These are phyloP conservation scores for Anas platyrhynchos DNA, from an alignment of 2,113 vertebrate genomes.

Conservation along the genomic window DNA sequence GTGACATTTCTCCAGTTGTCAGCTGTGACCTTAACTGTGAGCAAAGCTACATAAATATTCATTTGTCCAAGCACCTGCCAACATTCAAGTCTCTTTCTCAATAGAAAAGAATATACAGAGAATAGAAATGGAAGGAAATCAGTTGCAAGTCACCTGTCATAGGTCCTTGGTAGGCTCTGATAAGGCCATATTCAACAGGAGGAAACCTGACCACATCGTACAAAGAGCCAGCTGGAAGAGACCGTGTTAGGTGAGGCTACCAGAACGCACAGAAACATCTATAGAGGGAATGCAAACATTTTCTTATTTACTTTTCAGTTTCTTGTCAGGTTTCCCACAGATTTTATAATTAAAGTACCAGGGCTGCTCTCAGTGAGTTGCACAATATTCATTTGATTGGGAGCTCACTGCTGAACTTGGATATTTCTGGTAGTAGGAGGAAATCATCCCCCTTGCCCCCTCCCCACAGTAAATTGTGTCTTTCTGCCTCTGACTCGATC, in stretches of 20 bases:
- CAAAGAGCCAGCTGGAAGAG: background rate
- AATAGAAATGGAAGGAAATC: background rate
- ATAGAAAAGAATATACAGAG: background rate
- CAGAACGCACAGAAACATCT: background rate
- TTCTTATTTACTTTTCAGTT: rapidly evolving
- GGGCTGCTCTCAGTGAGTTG: background rate
- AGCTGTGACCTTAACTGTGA: background rate
- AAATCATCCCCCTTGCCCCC: background rate
- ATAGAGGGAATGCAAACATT: rapidly evolving
- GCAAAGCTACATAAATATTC: background rate
- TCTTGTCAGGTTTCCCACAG: rapidly evolving
- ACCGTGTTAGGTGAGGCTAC: background rate
- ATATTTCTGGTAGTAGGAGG: background rate
- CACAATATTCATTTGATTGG: rapidly evolving
- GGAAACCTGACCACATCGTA: background rate
- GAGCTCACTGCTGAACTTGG: background rate
- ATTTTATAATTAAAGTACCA: background rate
- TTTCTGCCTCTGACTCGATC: background rate
- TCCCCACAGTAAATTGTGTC: too few relatives aligned
- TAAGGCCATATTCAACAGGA: background rate
- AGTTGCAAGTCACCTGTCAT: background rate
- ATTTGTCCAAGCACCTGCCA: background rate
- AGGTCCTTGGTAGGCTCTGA: background rate
- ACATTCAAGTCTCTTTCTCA: background rate
- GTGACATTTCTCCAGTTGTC: background rate